Percentiles rank a stretch among this genome's conserved stretches.
Evolutionary conservation across 2,113 vertebrate species (phyloP).

Genomic region (Verasper variegatus): DNA sequence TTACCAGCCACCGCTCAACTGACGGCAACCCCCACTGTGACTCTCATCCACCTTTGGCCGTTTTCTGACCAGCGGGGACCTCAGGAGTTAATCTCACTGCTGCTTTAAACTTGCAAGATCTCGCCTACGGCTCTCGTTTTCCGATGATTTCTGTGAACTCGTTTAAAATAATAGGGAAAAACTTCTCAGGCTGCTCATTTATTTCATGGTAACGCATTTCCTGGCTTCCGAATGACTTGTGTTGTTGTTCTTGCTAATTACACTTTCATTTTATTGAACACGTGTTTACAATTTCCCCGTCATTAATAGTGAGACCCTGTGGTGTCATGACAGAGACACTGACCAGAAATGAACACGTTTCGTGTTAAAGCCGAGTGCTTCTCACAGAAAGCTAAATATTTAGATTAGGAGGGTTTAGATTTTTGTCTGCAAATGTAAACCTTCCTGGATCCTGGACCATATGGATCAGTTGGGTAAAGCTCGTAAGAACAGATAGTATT

Average conservation of each 20-base stretch:
- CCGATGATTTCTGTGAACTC: conserved; percentile 50
- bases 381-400: conserved; percentile 38
- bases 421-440: conserved; percentile 9
- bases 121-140: conserved; percentile 30
- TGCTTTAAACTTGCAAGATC: conserved; percentile 42
- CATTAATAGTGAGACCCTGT: conserved; percentile 55
- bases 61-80: conserved; percentile 51
- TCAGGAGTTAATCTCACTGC: conserved; percentile 51
- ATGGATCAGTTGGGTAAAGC: conserved; percentile 14
- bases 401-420: neutral
- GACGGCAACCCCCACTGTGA: conserved; percentile 55
- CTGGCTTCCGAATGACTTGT: conserved; percentile 63
- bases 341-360: conserved; percentile 46
- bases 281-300: conserved; percentile 66
- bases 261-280: conserved; percentile 71
- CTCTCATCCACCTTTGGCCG: conserved; percentile 52
- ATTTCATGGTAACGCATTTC: conserved; percentile 54
- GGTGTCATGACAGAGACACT: conserved; percentile 54
- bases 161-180: conserved; percentile 61
- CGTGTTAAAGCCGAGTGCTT: conserved; percentile 23
- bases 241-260: conserved; percentile 74
- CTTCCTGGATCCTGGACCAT: conserved; percentile 20
- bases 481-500: conserved; percentile 64
- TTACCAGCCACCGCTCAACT: conserved; percentile 53
- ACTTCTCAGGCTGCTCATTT: conserved; percentile 14